Evolutionary conservation across 2,888 invertebrate species (phyloP).

Genomic region (Erebia aethiops): DNA sequence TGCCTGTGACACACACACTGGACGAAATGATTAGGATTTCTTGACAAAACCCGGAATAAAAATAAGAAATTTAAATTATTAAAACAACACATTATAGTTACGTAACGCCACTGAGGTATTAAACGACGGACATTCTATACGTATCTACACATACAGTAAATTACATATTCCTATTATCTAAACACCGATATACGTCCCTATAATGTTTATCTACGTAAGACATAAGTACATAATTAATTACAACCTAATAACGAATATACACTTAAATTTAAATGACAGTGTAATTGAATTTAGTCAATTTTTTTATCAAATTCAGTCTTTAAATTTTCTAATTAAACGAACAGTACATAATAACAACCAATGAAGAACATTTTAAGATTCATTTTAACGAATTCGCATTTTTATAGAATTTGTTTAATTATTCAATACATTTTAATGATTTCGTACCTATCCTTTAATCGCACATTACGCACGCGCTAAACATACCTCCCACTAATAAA

Average conservation of each 20-base stretch:
- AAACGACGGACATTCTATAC: conserved; percentile 17
- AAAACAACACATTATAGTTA: too few relatives aligned
- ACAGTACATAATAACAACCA: conserved; percentile 57
- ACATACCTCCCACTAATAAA: too few relatives aligned
- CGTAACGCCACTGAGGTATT: conserved; percentile 19
- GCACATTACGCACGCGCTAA: too few relatives aligned
- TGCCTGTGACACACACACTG: too few relatives aligned
- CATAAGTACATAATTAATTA: conserved; percentile 42
- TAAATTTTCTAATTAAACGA: conserved; percentile 72
- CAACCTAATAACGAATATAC: conserved; percentile 58
- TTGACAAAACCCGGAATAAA: too few relatives aligned
- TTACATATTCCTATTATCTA: conserved; percentile 29
- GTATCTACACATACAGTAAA: conserved; percentile 4
- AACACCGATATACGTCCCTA: conserved; percentile 59
- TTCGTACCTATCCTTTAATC: conserved; percentile 1
- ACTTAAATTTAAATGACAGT: conserved; percentile 69
- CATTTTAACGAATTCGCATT: conserved; percentile 6
- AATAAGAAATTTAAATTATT: too few relatives aligned
- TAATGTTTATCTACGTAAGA: conserved; percentile 34
- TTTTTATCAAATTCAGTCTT: conserved; percentile 79
- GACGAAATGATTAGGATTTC: too few relatives aligned
- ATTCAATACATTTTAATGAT: conserved; percentile 8
- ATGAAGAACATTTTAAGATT: conserved; percentile 46
- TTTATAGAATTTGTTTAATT: neutral
- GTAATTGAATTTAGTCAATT: conserved; percentile 77